Evolutionary conservation across 1,140 invertebrate genomes (phyloP).

Genomic region (Bradynema listronoti): DNA sequence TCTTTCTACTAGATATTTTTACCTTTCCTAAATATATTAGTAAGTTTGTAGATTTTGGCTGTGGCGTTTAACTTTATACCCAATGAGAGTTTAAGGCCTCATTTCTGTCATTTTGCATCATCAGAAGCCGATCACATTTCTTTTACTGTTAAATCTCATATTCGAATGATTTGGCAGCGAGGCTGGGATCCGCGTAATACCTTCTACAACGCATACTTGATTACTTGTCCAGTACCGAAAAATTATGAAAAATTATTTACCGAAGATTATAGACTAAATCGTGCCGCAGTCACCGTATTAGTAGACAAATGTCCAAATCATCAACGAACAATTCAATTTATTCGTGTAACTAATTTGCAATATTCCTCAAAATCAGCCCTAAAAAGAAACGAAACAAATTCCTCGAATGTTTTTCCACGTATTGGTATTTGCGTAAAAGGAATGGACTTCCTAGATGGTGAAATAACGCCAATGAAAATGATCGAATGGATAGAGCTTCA

Average conservation of each 20-base stretch:
- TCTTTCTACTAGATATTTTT: not conserved
- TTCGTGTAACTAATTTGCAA: not conserved
- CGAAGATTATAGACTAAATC: too few relatives aligned
- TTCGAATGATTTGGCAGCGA: not conserved
- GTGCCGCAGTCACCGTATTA: too few relatives aligned
- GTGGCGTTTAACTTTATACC: not conserved
- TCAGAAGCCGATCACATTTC: slow-evolving; percentile 15
- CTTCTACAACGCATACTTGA: slow-evolving; percentile 49
- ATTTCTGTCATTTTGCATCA: too few relatives aligned
- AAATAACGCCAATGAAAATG: slow-evolving; percentile 61
- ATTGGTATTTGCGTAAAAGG: slow-evolving; percentile 87
- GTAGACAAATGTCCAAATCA: too few relatives aligned
- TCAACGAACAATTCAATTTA: not conserved
- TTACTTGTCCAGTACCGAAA: slow-evolving; percentile 49
- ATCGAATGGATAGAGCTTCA: slow-evolving; percentile 91
- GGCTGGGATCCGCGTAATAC: slow-evolving; percentile 37
- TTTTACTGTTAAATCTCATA: slow-evolving; percentile 6
- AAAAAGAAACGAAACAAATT: not conserved
- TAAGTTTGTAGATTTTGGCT: slow-evolving; percentile 12
- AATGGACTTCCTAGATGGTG: slow-evolving; percentile 81
- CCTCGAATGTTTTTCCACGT: slow-evolving; percentile 21
- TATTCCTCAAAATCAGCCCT: not conserved
- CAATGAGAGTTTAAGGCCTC: slow-evolving; percentile 4
- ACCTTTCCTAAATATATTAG: not conserved
- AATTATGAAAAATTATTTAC: not conserved